Percentiles rank a stretch among this genome's conserved stretches.
These are phyloP conservation scores for Scophthalmus maximus DNA, from an alignment of 2,113 vertebrate species.

Conservation along the genomic window DNA sequence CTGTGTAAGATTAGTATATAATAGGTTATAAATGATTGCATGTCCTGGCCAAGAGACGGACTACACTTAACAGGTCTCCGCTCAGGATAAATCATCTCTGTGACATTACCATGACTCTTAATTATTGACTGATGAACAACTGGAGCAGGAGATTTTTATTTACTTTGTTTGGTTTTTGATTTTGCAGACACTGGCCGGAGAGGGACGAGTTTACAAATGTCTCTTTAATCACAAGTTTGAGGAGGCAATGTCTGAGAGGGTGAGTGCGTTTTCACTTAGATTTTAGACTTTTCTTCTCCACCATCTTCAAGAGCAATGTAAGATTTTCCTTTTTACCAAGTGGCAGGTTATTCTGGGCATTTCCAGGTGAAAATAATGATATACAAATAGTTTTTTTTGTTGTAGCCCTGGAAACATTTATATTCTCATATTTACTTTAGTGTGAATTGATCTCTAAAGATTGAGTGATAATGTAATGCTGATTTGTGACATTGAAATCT, in stretches of 20 bases:
- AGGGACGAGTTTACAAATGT: constrained; percentile 96
- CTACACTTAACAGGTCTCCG: background rate
- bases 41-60: too few relatives aligned
- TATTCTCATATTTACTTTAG: too few relatives aligned
- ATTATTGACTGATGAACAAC: background rate
- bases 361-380: too few relatives aligned
- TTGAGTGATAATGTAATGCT: background rate
- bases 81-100: background rate
- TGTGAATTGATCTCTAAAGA: too few relatives aligned
- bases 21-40: too few relatives aligned
- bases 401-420: too few relatives aligned
- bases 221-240: constrained; percentile 99
- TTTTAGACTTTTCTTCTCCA: background rate
- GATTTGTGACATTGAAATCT: background rate
- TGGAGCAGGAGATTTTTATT: background rate
- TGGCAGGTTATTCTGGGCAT: too few relatives aligned
- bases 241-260: constrained; percentile 95
- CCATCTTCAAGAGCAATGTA: background rate
- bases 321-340: background rate
- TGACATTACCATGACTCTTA: background rate
- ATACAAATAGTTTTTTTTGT: too few relatives aligned
- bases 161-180: constrained; percentile 22
- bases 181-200: constrained; percentile 90
- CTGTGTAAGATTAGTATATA: too few relatives aligned
- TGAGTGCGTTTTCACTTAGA: constrained; percentile 50